phyloP scores from a whole-genome alignment of 2,888 invertebrate species.

The Bimastos eiseni region DNA sequence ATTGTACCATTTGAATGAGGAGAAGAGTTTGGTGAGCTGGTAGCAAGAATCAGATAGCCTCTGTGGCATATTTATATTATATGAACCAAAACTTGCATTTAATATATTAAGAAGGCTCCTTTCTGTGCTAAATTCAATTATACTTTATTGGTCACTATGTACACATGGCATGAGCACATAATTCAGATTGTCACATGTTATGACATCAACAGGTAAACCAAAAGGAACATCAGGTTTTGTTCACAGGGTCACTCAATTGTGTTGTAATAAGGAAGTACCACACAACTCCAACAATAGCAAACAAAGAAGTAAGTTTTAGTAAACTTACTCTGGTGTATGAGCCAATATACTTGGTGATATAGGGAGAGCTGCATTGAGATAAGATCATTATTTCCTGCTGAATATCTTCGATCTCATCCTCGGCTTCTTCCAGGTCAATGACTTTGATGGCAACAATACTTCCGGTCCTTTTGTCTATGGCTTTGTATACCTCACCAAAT shows the following conservation, averaged over 20 bases:
- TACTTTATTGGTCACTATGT: too few relatives aligned
- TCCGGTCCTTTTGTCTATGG: constrained; percentile 79
- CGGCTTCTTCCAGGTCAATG: constrained; percentile 98
- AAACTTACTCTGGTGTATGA: constrained; percentile 93
- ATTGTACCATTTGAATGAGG: too few relatives aligned
- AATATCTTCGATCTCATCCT: constrained; percentile 99
- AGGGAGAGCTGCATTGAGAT: constrained; percentile 98
- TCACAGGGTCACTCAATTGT: background rate
- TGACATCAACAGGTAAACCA: too few relatives aligned
- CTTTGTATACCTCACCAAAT: constrained; percentile 98
- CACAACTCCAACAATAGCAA: background rate
- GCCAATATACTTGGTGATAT: constrained; percentile 98
- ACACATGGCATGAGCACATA: too few relatives aligned
- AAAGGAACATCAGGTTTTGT: too few relatives aligned
- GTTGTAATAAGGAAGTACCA: background rate
- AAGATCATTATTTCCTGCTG: constrained; percentile 96
- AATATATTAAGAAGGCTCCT: too few relatives aligned
- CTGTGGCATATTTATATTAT: too few relatives aligned
- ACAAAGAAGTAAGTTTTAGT: background rate
- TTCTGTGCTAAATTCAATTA: too few relatives aligned
- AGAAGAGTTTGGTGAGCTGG: too few relatives aligned
- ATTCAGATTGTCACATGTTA: too few relatives aligned
- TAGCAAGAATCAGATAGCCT: too few relatives aligned
- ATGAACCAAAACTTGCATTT: too few relatives aligned
- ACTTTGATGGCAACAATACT: constrained; percentile 71